phyloP scores from a whole-genome alignment of 2,113 vertebrate species.

The Haemorhous mexicanus region DNA sequence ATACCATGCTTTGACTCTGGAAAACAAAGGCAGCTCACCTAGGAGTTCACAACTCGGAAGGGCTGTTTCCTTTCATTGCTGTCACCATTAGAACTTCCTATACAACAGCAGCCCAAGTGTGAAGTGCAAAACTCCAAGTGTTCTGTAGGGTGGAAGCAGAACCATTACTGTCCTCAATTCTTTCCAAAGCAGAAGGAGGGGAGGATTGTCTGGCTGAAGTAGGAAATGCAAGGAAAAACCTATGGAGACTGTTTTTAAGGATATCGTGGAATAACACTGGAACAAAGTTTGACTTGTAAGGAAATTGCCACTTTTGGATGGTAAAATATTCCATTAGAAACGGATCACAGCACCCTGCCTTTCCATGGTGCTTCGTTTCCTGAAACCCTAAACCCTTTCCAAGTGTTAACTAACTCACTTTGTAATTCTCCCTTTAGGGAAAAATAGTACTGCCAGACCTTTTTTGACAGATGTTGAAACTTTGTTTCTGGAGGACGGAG shows the following conservation, averaged over 20 bases:
- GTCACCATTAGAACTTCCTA: not conserved
- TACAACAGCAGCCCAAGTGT: not conserved
- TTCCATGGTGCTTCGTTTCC: not conserved
- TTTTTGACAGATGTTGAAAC: not conserved
- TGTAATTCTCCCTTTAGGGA: not conserved
- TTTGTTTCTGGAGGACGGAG: not conserved
- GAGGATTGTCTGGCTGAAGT: not conserved
- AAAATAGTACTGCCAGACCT: not conserved
- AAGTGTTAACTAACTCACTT: not conserved
- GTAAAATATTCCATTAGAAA: not conserved
- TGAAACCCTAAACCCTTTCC: not conserved
- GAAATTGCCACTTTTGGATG: not conserved
- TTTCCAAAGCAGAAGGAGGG: not conserved
- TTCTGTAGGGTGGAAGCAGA: not conserved
- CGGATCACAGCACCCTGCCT: not conserved
- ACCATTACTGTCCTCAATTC: not conserved
- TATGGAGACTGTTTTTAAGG: not conserved
- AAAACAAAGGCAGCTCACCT: constrained; percentile 12
- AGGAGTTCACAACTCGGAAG: not conserved
- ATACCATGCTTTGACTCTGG: not conserved
- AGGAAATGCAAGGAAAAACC: not conserved
- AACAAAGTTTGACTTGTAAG: not conserved
- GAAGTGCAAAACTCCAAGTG: not conserved
- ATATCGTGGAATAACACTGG: not conserved
- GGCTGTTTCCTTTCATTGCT: constrained; percentile 2